A percentile compares a stretch with the other conserved stretches of the same genome.
Evolutionary conservation across 2,888 invertebrate genomes (phyloP).

Genomic region (Bedellia somnulentella): DNA sequence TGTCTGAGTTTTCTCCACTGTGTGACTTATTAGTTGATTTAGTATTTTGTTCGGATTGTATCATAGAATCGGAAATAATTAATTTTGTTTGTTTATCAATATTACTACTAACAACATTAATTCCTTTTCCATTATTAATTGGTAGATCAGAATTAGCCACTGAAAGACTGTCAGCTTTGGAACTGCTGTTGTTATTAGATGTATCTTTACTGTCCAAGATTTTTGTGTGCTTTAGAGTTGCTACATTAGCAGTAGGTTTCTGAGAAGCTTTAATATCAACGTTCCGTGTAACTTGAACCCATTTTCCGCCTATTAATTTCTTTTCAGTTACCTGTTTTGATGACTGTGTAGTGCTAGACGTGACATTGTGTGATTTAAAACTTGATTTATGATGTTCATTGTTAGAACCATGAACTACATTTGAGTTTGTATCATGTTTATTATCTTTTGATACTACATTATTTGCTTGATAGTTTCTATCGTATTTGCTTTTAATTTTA

Average conservation of each 20-base stretch:
- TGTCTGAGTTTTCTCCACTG: background rate
- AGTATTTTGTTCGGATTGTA: conserved; percentile 13
- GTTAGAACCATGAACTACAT: no score
- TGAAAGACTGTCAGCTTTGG: background rate
- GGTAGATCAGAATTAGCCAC: background rate
- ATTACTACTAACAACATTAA: background rate
- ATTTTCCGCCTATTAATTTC: conserved; percentile 51
- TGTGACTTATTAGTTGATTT: background rate
- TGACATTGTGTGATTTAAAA: no score
- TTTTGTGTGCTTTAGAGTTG: conserved; percentile 7
- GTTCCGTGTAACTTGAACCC: conserved; percentile 58
- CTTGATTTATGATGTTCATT: no score
- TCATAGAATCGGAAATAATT: conserved; percentile 6
- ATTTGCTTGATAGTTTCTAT: no score
- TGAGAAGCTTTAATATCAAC: conserved; percentile 64
- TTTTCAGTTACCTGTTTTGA: conserved; percentile 61
- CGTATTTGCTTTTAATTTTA: no score
- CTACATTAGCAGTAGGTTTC: conserved; percentile 69
- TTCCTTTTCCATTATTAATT: background rate
- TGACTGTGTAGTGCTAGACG: no score
- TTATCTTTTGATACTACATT: no score
- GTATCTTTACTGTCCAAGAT: background rate
- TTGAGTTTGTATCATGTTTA: no score
- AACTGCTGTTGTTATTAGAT: background rate
- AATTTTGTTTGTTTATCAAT: background rate